Conservation (phyloP, 1,140 invertebrate genomes). For the Piezodorus guildinii region DNA sequence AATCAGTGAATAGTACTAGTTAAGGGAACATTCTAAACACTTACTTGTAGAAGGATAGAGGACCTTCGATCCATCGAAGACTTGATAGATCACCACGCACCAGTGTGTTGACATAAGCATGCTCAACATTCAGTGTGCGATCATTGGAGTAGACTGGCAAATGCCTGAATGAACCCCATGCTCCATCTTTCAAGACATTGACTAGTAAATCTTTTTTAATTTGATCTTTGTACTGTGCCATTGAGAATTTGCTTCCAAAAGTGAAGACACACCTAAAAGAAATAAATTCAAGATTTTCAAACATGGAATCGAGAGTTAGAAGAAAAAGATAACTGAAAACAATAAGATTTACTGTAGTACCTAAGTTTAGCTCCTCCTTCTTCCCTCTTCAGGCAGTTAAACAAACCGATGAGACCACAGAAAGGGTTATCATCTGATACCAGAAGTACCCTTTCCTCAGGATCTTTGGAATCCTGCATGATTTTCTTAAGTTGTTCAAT, state of each 20-base stretch:
- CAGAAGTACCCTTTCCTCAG: slow-evolving; percentile 52
- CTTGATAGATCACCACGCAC: slow-evolving; percentile 83
- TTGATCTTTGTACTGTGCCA: slow-evolving; percentile 35
- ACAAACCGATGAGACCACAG: slow-evolving; percentile 73
- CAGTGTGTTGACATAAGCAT: slow-evolving; percentile 87
- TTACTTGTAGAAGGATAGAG: slow-evolving; percentile 38
- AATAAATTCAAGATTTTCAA: not conserved
- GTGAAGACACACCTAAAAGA: slow-evolving; percentile 24
- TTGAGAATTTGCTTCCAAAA: not conserved
- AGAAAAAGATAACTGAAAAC: not conserved
- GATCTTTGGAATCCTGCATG: slow-evolving; percentile 44
- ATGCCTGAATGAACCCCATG: slow-evolving; percentile 78
- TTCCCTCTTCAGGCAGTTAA: slow-evolving; percentile 78
- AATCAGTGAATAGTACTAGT: not conserved
- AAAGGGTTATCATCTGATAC: slow-evolving; percentile 52
- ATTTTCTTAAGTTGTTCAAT: slow-evolving; percentile 65
- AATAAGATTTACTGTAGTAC: slow-evolving; percentile 26
- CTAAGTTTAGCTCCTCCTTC: slow-evolving; percentile 62
- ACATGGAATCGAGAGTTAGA: not conserved
- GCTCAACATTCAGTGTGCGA: slow-evolving; percentile 52
- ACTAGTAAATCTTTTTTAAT: slow-evolving; percentile 64
- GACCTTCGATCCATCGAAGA: slow-evolving; percentile 85
- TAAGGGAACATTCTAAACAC: not conserved
- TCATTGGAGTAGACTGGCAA: slow-evolving; percentile 48
- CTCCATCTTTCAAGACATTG: slow-evolving; percentile 64